These are phyloP conservation scores for Hippocampus mohnikei DNA, from an alignment of 2,113 vertebrate genomes.

Conservation along the genomic window DNA sequence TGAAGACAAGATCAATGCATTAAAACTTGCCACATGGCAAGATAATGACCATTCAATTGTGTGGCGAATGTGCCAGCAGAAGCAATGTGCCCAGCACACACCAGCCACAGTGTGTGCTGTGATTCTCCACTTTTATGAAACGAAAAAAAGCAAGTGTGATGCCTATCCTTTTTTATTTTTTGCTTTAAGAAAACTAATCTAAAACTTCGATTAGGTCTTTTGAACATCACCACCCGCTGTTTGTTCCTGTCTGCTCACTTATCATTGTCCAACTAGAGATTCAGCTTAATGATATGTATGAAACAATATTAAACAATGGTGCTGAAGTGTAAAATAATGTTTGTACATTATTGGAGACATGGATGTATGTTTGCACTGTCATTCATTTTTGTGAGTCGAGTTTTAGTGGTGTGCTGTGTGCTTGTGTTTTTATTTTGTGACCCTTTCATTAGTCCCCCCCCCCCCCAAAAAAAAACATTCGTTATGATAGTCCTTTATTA, in stretches of 20 bases:
- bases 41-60: conserved; percentile 19
- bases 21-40: conserved; percentile 2
- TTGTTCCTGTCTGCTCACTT: conserved; percentile 35
- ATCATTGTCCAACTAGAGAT: conserved; percentile 50
- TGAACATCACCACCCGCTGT: conserved; percentile 11
- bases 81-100: conserved; percentile 46
- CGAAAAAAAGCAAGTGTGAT: conserved; percentile 16
- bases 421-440: conserved; percentile 47
- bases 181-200: neutral
- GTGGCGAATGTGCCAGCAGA: conserved; percentile 22
- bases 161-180: neutral
- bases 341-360: conserved; percentile 74
- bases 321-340: conserved; percentile 76
- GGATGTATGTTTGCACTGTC: conserved; percentile 71
- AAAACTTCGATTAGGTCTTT: neutral
- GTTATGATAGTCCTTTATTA: conserved; percentile 46
- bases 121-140: conserved; percentile 25
- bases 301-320: conserved; percentile 76
- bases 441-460: conserved; percentile 28
- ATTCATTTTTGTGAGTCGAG: conserved; percentile 65
- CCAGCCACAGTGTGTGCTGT: conserved; percentile 36
- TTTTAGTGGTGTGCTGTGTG: conserved; percentile 66
- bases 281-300: conserved; percentile 67
- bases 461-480: conserved; percentile 14
- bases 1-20: conserved; percentile 15